Conservation (phyloP, 2,888 invertebrate species). For the Tetragonisca angustula region DNA sequence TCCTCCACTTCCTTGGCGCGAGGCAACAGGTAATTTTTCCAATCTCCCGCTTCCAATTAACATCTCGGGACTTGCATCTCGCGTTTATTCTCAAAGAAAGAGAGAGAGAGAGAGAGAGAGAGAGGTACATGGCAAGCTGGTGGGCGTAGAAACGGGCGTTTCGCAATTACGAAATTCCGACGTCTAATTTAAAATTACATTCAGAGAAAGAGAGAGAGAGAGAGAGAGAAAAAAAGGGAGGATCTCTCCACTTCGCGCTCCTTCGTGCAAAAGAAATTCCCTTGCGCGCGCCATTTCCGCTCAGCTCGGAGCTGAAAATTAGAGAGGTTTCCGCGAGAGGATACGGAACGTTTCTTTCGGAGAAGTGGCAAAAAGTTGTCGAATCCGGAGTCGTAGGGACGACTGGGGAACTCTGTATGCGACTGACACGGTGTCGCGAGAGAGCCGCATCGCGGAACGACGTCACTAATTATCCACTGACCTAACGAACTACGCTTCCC, state of each 20-base stretch:
- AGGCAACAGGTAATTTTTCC: background rate
- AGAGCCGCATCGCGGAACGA: slow-evolving; percentile 19
- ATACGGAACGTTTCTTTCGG: background rate
- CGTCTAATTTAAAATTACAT: slow-evolving; percentile 9
- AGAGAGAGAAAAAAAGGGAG: too few relatives aligned
- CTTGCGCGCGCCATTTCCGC: background rate
- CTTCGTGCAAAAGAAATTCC: background rate
- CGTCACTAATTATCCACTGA: slow-evolving; percentile 55
- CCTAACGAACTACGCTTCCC: slow-evolving; percentile 52
- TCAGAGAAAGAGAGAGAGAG: background rate
- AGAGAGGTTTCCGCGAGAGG: background rate
- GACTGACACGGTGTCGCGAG: slow-evolving; percentile 7
- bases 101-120: too few relatives aligned
- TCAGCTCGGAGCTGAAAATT: background rate
- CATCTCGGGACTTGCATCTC: too few relatives aligned
- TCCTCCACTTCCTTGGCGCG: too few relatives aligned
- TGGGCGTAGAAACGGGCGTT: background rate
- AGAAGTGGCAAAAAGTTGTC: background rate
- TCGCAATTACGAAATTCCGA: background rate
- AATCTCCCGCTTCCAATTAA: background rate
- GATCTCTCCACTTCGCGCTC: background rate
- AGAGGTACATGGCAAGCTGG: too few relatives aligned
- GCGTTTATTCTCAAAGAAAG: too few relatives aligned
- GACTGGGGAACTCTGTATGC: slow-evolving; percentile 24
- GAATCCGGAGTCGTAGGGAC: background rate